Evolutionary conservation across 2,888 invertebrate species (phyloP).

Genomic region (Lordiphosa andalusiaca): DNA sequence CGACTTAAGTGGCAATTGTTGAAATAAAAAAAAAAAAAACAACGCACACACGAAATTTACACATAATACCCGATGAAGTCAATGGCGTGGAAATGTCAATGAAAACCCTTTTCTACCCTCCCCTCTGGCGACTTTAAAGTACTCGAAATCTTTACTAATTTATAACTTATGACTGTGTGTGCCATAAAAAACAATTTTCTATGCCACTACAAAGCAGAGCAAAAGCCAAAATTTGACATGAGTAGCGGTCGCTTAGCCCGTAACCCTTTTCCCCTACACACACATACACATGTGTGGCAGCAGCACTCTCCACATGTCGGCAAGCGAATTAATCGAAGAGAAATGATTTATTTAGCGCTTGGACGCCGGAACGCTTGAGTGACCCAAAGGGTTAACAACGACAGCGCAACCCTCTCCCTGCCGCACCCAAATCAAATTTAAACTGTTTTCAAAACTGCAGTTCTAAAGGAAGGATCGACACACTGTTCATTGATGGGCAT

Average conservation of each 20-base stretch:
- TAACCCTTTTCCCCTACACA: constrained; percentile 50
- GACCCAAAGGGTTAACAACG: constrained; percentile 59
- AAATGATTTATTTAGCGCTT: constrained; percentile 80
- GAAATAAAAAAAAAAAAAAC: constrained; percentile 30
- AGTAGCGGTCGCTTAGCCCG: constrained; percentile 65
- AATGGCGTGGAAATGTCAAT: constrained; percentile 70
- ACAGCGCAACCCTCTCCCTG: constrained; percentile 12
- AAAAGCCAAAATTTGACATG: constrained; percentile 76
- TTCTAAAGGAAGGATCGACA: constrained; percentile 37
- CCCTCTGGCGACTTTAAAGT: constrained; percentile 51
- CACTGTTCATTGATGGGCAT: constrained; percentile 67
- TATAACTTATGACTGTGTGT: constrained; percentile 71
- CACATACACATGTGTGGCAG: constrained; percentile 14
- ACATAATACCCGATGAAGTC: constrained; percentile 36
- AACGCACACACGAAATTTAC: background rate
- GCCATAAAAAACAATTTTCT: constrained; percentile 79
- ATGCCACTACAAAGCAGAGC: constrained; percentile 80
- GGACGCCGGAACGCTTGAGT: constrained; percentile 63
- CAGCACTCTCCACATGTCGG: constrained; percentile 77
- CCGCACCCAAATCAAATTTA: constrained; percentile 73
- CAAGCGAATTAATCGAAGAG: constrained; percentile 81
- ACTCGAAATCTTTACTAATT: constrained; percentile 72
- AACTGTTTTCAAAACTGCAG: constrained; percentile 75
- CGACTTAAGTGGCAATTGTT: constrained; percentile 54
- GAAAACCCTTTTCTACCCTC: constrained; percentile 32